A percentile compares a stretch with the other conserved stretches of the same genome.
Evolutionary conservation across 2,797 vertebrate genomes (phyloP).

Genomic region (Antennarius maculatus): DNA sequence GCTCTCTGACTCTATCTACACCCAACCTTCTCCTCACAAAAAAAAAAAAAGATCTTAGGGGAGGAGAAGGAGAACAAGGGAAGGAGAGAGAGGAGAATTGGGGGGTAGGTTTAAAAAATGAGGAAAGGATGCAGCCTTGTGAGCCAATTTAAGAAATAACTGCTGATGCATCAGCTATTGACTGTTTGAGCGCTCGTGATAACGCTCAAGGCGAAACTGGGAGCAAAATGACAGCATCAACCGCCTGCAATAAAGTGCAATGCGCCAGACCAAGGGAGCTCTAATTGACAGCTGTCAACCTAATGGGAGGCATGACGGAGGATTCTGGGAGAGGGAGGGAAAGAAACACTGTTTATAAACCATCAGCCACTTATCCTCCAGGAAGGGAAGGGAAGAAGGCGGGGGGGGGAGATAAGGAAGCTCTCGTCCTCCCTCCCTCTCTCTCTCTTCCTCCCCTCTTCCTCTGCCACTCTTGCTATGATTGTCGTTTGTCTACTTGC

Average conservation of each 20-base stretch:
- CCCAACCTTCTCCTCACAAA: conserved; percentile 84
- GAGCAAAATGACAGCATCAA: conserved; percentile 98
- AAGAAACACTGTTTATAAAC: conserved; percentile 88
- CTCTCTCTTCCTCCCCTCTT: conserved; percentile 12
- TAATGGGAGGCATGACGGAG: conserved; percentile 93
- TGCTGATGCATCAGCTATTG: conserved; percentile 98
- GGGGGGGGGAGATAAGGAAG: conserved; percentile 54
- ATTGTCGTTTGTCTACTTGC: conserved; percentile 76
- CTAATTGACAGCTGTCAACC: conserved; percentile 98
- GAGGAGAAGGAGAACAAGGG: conserved; percentile 61
- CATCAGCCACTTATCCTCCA: conserved; percentile 84
- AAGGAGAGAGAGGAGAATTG: conserved; percentile 64
- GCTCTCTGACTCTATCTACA: conserved; percentile 70
- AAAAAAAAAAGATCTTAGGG: conserved; percentile 89
- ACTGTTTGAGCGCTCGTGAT: conserved; percentile 93
- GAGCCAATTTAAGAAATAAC: conserved; percentile 97
- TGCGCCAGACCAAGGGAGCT: conserved; percentile 92
- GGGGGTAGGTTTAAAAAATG: conserved; percentile 47
- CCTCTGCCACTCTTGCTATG: conserved; percentile 63
- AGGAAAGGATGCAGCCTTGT: conserved; percentile 89
- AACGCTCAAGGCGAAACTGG: conserved; percentile 94
- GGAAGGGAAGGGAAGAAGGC: conserved; percentile 70
- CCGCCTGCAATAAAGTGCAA: conserved; percentile 95
- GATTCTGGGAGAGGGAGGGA: conserved; percentile 84
- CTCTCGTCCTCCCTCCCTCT: conserved; percentile 43